Evolutionary conservation across 2,113 vertebrate genomes (phyloP).

Genomic region (Gallinago undulata): DNA sequence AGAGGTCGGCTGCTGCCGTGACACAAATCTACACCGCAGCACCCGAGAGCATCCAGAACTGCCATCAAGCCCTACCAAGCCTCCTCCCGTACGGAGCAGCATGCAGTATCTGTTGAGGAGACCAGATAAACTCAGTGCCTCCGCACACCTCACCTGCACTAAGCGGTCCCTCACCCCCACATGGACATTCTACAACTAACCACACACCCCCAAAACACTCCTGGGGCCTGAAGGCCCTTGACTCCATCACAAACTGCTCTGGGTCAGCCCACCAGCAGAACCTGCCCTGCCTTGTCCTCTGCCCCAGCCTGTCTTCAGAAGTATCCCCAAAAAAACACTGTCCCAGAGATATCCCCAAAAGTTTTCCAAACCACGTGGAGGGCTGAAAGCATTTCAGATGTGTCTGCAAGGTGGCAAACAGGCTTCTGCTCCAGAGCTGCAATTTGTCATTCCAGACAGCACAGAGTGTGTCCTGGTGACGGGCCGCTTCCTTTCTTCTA

Average conservation of each 20-base stretch:
- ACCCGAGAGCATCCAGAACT: background rate
- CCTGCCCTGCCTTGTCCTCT: background rate
- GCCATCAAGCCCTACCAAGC: background rate
- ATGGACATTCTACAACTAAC: background rate
- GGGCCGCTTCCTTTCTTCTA: constrained; percentile 37
- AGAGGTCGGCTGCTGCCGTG: background rate
- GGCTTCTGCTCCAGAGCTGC: background rate
- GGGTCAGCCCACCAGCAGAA: background rate
- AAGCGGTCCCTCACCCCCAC: background rate
- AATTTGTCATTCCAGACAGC: constrained; percentile 4
- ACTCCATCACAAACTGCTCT: background rate
- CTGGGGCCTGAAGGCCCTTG: background rate
- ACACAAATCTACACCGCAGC: background rate
- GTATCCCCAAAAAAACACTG: background rate
- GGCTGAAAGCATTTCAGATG: background rate
- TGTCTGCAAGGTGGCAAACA: background rate
- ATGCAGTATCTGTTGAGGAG: background rate
- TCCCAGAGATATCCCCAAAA: background rate
- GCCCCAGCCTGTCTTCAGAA: background rate
- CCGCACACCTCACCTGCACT: background rate
- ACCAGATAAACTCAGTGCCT: background rate
- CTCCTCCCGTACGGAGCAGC: background rate
- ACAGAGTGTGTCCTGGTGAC: background rate
- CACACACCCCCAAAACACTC: rapidly evolving
- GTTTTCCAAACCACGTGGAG: background rate